Evolutionary conservation across 2,113 vertebrate species (phyloP).

Genomic region (Choloepus hoffmanni): DNA sequence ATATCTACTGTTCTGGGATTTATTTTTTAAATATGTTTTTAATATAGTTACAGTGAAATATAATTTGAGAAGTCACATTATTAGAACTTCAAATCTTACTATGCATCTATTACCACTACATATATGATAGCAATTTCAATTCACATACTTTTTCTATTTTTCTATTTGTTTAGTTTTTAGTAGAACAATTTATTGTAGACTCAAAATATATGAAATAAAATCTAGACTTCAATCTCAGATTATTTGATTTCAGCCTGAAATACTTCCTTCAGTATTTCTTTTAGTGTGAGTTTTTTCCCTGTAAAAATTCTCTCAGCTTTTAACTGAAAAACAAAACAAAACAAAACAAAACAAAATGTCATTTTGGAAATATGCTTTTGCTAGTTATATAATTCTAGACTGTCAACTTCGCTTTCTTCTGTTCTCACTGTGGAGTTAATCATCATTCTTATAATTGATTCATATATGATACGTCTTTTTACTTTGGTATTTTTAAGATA

Average conservation of each 20-base stretch:
- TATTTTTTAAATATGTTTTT: constrained; percentile 4
- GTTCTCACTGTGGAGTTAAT: background rate
- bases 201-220: background rate
- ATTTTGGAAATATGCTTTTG: background rate
- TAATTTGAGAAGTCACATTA: background rate
- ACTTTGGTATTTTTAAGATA: background rate
- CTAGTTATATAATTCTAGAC: background rate
- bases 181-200: background rate
- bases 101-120: background rate
- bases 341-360: background rate
- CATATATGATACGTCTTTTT: background rate
- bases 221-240: background rate
- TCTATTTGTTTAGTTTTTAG: background rate
- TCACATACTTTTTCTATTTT: background rate
- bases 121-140: background rate
- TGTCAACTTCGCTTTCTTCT: background rate
- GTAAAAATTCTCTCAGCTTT: background rate
- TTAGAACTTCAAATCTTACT: background rate
- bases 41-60: background rate
- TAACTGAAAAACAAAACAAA: background rate
- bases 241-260: background rate
- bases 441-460: background rate
- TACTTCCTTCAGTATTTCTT: background rate
- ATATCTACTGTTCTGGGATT: background rate
- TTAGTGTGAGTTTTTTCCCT: background rate